Evolutionary conservation across 2,888 invertebrate species (phyloP).

Genomic region (Diadegma fenestrale): DNA sequence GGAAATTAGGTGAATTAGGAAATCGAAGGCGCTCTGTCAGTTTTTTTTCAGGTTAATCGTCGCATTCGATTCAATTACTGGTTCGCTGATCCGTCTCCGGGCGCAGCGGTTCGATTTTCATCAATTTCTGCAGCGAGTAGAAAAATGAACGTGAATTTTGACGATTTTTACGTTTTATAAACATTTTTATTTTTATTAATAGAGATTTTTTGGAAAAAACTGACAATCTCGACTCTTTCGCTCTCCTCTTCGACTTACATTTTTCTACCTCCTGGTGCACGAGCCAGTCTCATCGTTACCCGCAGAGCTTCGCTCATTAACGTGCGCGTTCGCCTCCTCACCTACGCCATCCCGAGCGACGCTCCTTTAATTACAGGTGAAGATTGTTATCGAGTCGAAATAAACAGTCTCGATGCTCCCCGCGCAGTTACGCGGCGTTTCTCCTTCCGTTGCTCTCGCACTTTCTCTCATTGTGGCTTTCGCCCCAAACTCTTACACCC

Average conservation of each 20-base stretch:
- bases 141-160: too few species aligned
- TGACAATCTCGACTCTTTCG: not conserved
- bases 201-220: too few species aligned
- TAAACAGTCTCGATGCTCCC: conserved; percentile 65
- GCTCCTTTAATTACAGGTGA: conserved; percentile 68
- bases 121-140: too few species aligned
- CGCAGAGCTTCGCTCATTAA: conserved; percentile 64
- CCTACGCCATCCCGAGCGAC: conserved; percentile 46
- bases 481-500: conserved; percentile 6
- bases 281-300: conserved; percentile 27
- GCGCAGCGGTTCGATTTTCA: too few species aligned
- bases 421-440: conserved; percentile 55
- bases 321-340: conserved; percentile 55
- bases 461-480: conserved; percentile 20
- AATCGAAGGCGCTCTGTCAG: not conserved
- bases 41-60: too few species aligned
- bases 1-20: not conserved
- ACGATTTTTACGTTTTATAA: too few species aligned
- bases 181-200: too few species aligned
- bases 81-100: too few species aligned
- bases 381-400: conserved; percentile 67
- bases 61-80: too few species aligned
- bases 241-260: not conserved
- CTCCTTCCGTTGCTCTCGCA: conserved; percentile 26
- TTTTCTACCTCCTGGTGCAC: not conserved